Conservation (phyloP, 2,797 vertebrate genomes). For the Octomys mimax region DNA sequence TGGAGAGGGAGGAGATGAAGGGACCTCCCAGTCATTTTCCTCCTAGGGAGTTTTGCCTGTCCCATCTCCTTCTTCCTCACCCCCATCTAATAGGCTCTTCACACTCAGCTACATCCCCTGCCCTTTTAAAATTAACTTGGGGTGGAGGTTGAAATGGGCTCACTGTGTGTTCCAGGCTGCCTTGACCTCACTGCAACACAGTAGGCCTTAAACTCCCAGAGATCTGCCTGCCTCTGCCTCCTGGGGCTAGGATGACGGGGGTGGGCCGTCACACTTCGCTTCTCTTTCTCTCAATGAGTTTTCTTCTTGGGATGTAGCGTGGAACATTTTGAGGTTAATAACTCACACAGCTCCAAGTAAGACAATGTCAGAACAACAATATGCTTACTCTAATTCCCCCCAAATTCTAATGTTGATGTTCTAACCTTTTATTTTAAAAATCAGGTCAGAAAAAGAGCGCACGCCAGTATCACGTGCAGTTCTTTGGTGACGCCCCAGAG, state of each 20-base stretch:
- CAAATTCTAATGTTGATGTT: neutral
- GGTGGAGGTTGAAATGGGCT: neutral
- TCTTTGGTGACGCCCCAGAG: conserved; percentile 97
- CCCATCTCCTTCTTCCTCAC: neutral
- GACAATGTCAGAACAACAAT: neutral
- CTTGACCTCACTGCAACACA: neutral
- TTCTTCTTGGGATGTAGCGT: neutral
- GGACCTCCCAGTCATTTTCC: neutral
- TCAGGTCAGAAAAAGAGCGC: conserved; percentile 91
- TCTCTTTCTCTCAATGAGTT: neutral
- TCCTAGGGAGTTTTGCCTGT: too few relatives aligned
- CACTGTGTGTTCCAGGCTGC: neutral
- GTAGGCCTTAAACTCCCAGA: neutral
- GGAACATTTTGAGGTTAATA: neutral
- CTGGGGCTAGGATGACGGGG: neutral
- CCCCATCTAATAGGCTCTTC: neutral
- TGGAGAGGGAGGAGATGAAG: neutral
- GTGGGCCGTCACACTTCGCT: neutral
- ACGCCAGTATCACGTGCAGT: conserved; percentile 97
- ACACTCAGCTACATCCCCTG: neutral
- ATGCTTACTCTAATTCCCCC: conserved; percentile 9
- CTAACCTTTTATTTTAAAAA: conserved; percentile 63
- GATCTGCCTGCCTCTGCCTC: neutral
- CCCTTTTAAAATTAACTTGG: neutral
- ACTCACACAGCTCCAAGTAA: neutral